phyloP scores from a whole-genome alignment of 2,797 vertebrate genomes.

The Xyrichtys novacula region DNA sequence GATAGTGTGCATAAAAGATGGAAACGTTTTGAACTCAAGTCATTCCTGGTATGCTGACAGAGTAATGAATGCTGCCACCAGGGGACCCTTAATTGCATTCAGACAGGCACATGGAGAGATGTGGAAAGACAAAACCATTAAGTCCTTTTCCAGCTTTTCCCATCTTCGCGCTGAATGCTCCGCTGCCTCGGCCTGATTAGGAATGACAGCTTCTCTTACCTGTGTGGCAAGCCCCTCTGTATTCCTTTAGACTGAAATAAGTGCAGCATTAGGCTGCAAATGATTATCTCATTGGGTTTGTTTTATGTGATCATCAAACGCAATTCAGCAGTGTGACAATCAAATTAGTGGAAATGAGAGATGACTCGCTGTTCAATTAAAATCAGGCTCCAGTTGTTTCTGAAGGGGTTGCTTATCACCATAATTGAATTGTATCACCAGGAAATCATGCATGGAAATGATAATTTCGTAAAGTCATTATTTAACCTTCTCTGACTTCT shows the following conservation, averaged over 20 bases:
- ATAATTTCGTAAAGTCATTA: conserved; percentile 67
- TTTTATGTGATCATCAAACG: conserved; percentile 76
- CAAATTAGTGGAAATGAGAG: conserved; percentile 80
- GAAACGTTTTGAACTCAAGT: conserved; percentile 54
- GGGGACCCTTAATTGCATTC: conserved; percentile 59
- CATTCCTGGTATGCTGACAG: conserved; percentile 43
- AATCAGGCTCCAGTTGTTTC: conserved; percentile 76
- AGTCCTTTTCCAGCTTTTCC: conserved; percentile 54
- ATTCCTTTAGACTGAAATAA: conserved; percentile 68
- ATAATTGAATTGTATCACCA: conserved; percentile 76
- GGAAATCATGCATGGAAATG: conserved; percentile 72
- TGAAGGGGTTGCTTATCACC: conserved; percentile 70
- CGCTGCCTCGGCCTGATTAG: conserved; percentile 59
- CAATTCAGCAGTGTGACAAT: conserved; percentile 80
- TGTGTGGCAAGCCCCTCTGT: conserved; percentile 45
- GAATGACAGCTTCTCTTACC: conserved; percentile 70
- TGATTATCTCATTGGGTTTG: conserved; percentile 74
- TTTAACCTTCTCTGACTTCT: conserved; percentile 45
- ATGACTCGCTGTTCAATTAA: conserved; percentile 79
- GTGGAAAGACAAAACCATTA: conserved; percentile 67
- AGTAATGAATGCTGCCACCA: conserved; percentile 60
- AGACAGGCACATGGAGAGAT: conserved; percentile 53
- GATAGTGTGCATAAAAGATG: conserved; percentile 41
- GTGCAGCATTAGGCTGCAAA: conserved; percentile 60
- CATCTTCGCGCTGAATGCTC: conserved; percentile 53